These are phyloP conservation scores for Synergus itoensis DNA, from an alignment of 2,888 invertebrate species.

Conservation along the genomic window DNA sequence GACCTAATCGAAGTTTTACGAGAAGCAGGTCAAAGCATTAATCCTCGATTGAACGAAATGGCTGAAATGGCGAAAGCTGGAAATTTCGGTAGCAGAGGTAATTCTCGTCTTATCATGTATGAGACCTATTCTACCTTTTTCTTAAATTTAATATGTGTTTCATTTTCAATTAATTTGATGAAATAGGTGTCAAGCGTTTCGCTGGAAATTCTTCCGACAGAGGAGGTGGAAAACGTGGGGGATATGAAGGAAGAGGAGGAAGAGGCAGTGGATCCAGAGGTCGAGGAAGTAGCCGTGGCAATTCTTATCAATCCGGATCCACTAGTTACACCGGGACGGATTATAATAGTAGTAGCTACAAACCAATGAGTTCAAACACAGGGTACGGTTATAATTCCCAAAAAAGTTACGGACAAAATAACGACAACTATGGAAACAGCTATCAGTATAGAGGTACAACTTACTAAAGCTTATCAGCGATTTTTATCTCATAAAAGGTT, in stretches of 20 bases:
- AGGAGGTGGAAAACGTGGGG: constrained; percentile 44
- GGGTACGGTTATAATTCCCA: constrained; percentile 50
- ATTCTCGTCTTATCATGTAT: constrained; percentile 1
- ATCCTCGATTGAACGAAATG: constrained; percentile 91
- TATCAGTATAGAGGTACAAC: constrained; percentile 47
- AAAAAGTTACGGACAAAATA: constrained; percentile 50
- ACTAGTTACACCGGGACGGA: constrained; percentile 49
- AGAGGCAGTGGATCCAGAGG: constrained; percentile 49
- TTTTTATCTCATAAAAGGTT: not conserved
- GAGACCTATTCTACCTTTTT: not conserved
- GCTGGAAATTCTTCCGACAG: constrained; percentile 46
- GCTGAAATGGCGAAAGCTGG: constrained; percentile 76
- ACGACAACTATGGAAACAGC: constrained; percentile 47
- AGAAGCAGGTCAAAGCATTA: constrained; percentile 93
- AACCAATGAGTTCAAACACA: constrained; percentile 38
- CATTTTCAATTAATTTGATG: not conserved
- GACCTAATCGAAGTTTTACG: constrained; percentile 92
- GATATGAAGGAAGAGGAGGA: constrained; percentile 43
- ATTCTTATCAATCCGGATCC: constrained; percentile 42
- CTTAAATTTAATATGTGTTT: not conserved
- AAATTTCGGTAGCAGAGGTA: constrained; percentile 56
- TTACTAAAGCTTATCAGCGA: constrained; percentile 39
- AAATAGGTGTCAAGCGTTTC: constrained; percentile 53
- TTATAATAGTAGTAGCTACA: constrained; percentile 49
- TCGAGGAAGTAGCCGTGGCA: constrained; percentile 48